Evolutionary conservation across 2,113 vertebrate genomes (phyloP).

Genomic region (Tychaedon coryphoeus): DNA sequence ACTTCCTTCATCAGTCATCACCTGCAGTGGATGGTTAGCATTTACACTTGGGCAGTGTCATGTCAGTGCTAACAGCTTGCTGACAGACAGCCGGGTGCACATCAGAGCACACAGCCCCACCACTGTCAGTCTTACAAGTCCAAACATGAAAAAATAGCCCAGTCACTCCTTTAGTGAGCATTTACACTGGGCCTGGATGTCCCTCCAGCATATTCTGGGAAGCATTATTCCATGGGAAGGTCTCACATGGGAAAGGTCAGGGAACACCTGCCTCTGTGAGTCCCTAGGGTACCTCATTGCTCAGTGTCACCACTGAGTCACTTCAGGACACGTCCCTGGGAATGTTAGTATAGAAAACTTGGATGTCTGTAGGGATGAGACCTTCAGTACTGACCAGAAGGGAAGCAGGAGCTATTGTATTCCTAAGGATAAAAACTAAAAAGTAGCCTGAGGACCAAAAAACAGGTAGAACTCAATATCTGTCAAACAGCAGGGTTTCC

Average conservation of each 20-base stretch:
- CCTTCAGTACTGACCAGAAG: neutral
- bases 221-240: neutral
- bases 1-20: neutral
- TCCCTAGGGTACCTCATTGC: fast-evolving
- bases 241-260: neutral
- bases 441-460: neutral
- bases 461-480: neutral
- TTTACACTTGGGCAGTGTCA: neutral
- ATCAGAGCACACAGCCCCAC: neutral
- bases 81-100: neutral
- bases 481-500: neutral
- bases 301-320: neutral
- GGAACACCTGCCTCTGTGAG: neutral
- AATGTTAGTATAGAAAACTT: neutral
- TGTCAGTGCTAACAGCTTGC: neutral
- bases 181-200: fast-evolving
- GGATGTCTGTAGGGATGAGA: neutral
- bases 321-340: neutral
- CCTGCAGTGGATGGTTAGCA: neutral
- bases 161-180: neutral
- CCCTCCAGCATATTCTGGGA: neutral
- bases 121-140: neutral
- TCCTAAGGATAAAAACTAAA: neutral
- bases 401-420: neutral
- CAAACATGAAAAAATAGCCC: neutral